A percentile compares a stretch with the other conserved stretches of the same genome.
Conservation (phyloP, 2,113 vertebrate species). For the Platysteira castanea region DNA sequence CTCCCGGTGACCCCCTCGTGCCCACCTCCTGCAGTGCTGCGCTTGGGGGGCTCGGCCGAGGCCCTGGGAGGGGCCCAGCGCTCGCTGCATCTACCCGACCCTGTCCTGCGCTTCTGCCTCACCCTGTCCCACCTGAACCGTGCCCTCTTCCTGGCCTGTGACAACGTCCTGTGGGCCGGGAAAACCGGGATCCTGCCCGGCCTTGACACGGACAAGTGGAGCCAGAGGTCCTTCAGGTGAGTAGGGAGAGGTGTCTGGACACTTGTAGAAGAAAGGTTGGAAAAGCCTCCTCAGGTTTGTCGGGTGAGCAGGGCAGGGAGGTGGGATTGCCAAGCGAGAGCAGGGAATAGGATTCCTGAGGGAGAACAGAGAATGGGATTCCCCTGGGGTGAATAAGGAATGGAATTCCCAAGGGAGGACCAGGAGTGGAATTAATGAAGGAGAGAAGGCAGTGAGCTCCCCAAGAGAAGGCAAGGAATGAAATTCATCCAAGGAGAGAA, state of each 20-base stretch:
- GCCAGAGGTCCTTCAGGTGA: slow-evolving; percentile 89
- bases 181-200: slow-evolving; percentile 75
- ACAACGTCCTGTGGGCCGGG: slow-evolving; percentile 90
- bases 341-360: not conserved
- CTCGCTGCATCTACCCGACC: slow-evolving; percentile 86
- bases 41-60: slow-evolving; percentile 88
- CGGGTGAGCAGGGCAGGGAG: not conserved
- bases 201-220: slow-evolving; percentile 89
- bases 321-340: not conserved
- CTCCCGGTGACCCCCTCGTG: not conserved
- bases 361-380: not conserved
- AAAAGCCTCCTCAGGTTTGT: too few species aligned
- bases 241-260: not conserved
- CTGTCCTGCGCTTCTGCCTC: slow-evolving; percentile 87
- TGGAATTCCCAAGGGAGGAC: not conserved
- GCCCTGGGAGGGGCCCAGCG: slow-evolving; percentile 87
- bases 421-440: not conserved
- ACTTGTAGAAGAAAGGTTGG: too few species aligned
- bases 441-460: not conserved
- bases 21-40: slow-evolving; percentile 75
- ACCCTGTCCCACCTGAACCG: slow-evolving; percentile 90
- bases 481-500: not conserved
- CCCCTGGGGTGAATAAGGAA: too few species aligned
- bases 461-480: not conserved
- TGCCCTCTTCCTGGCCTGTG: slow-evolving; percentile 91